A percentile compares a stretch with the other conserved stretches of the same genome.
phyloP scores from a whole-genome alignment of 2,113 vertebrate species.

The Hippocampus barbouri region DNA sequence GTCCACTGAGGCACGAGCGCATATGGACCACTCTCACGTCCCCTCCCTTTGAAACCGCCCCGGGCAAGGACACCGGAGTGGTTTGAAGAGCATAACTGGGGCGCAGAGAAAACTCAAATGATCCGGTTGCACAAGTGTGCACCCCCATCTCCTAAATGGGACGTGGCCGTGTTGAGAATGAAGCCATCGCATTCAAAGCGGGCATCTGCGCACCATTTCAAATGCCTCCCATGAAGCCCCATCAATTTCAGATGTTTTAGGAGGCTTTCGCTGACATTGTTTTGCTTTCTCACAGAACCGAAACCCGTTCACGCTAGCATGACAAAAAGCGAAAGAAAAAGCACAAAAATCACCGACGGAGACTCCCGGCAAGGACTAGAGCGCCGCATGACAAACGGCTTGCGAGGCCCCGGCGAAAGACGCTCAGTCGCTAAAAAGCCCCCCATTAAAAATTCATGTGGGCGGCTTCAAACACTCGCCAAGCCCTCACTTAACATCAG shows the following conservation, averaged over 20 bases:
- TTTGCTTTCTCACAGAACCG: too few species aligned
- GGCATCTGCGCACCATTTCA: too few species aligned
- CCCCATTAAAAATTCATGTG: slow-evolving; percentile 72
- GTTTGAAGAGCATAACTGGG: background rate
- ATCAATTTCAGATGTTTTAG: too few species aligned
- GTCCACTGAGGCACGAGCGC: slow-evolving; percentile 32
- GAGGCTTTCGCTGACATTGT: too few species aligned
- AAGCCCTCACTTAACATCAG: slow-evolving; percentile 50
- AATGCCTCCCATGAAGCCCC: too few species aligned
- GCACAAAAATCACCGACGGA: background rate
- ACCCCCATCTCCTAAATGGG: background rate
- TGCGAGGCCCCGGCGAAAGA: slow-evolving; percentile 57
- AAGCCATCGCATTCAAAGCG: too few species aligned
- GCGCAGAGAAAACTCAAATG: background rate
- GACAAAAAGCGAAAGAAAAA: background rate
- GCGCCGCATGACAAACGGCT: slow-evolving; percentile 68
- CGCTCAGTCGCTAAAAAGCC: slow-evolving; percentile 72
- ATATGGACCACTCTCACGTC: slow-evolving; percentile 8
- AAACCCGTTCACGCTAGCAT: too few species aligned
- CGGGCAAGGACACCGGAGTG: slow-evolving; percentile 51
- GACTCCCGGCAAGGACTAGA: slow-evolving; percentile 30
- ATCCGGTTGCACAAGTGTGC: background rate
- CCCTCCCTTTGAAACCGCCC: slow-evolving; percentile 18
- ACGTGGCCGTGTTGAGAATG: background rate
- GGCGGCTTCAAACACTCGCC: slow-evolving; percentile 62